A percentile compares a stretch with the other conserved stretches of the same genome.
Conservation (phyloP, 2,888 invertebrate species). For the Capitulum mitella region DNA sequence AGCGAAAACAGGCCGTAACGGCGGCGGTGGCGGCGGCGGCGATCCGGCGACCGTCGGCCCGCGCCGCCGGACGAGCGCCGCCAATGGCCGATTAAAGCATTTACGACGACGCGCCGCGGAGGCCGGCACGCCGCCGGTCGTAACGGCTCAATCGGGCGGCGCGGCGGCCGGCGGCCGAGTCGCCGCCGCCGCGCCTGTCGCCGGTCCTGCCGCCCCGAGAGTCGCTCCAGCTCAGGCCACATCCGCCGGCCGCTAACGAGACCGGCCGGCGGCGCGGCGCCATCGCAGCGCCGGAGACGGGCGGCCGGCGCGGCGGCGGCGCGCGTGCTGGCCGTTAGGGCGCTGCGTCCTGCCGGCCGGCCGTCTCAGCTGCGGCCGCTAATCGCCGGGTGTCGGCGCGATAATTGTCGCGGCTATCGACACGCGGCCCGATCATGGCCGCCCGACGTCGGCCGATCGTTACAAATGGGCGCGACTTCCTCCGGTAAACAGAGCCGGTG, state of each 20-base stretch:
- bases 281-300: neutral
- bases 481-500: slow-evolving; percentile 4
- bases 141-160: neutral
- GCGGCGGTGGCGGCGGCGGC: neutral
- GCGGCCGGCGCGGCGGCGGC: neutral
- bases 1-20: neutral
- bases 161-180: too few relatives aligned
- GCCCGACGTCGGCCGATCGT: neutral
- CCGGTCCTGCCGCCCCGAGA: too few relatives aligned
- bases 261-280: neutral
- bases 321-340: neutral
- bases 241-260: neutral
- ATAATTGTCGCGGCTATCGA: neutral
- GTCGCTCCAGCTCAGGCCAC: neutral
- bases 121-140: neutral
- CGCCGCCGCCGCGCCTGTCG: neutral
- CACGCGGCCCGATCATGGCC: neutral
- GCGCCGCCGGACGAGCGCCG: neutral
- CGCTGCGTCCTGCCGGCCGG: neutral
- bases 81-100: neutral
- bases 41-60: neutral
- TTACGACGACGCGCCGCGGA: neutral
- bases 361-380: neutral
- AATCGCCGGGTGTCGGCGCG: neutral
- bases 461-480: neutral